These are phyloP conservation scores for Drosophila nebulosa DNA, from an alignment of 1,140 invertebrate genomes.

Conservation along the genomic window DNA sequence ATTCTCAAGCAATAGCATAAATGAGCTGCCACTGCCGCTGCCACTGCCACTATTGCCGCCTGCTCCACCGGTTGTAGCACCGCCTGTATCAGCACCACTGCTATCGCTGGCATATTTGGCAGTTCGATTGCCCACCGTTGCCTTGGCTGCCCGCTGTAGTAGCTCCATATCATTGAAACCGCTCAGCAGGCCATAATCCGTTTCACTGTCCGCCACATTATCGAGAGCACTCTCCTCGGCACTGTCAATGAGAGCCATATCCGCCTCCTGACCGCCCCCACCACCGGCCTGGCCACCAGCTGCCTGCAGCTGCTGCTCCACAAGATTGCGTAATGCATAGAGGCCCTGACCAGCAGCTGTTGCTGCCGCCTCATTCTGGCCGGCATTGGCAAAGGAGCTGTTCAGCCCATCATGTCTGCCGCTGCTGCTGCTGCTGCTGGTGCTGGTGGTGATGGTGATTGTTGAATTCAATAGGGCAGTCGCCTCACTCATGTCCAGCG, in stretches of 20 bases:
- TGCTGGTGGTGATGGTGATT: background rate
- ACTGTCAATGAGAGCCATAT: conserved; percentile 74
- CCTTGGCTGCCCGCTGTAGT: conserved; percentile 36
- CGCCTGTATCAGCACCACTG: conserved; percentile 8
- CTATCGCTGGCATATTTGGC: conserved; percentile 28
- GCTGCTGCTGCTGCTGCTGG: conserved; percentile 3
- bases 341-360: conserved; percentile 17
- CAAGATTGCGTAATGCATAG: conserved; percentile 59
- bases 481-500: conserved; percentile 43
- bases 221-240: conserved; percentile 69
- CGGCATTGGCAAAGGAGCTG: background rate
- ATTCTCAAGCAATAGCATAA: conserved; percentile 83
- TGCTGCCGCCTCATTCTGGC: background rate
- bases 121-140: conserved; percentile 36
- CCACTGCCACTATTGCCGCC: background rate
- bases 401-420: background rate
- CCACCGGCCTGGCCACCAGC: conserved; percentile 2
- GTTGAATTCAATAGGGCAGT: conserved; percentile 3
- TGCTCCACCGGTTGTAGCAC: background rate
- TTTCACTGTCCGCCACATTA: conserved; percentile 58
- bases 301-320: conserved; percentile 55
- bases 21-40: conserved; percentile 76
- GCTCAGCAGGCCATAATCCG: conserved; percentile 60
- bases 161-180: conserved; percentile 56
- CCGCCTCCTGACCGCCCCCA: conserved; percentile 18